Conservation (phyloP, 2,888 invertebrate species). For the Hirtodrosophila histrioides region DNA sequence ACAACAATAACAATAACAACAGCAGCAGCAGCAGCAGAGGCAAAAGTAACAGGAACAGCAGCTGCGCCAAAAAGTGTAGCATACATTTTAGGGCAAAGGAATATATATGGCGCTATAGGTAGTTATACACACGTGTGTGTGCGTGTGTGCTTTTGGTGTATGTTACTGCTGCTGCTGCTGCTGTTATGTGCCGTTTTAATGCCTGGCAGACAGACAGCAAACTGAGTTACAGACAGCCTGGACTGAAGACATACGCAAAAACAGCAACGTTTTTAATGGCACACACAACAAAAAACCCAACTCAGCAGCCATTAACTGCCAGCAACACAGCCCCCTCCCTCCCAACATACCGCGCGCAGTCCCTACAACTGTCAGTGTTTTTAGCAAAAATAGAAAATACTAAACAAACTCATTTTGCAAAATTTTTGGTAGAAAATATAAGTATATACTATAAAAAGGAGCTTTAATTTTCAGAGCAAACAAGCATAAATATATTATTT, state of each 20-base stretch:
- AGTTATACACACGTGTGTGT: constrained; percentile 5
- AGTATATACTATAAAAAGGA: too few relatives aligned
- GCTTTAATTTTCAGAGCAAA: too few relatives aligned
- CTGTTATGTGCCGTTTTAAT: constrained; percentile 29
- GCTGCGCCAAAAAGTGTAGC: constrained; percentile 48
- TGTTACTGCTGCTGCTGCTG: constrained; percentile 6
- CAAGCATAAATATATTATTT: too few relatives aligned
- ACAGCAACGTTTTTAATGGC: constrained; percentile 16
- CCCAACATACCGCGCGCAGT: too few relatives aligned
- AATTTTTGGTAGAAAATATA: too few relatives aligned
- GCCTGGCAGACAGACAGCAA: constrained; percentile 38
- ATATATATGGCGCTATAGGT: constrained; percentile 7
- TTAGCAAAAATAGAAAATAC: too few relatives aligned
- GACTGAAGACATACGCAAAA: constrained; percentile 8
- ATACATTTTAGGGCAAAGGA: constrained; percentile 52
- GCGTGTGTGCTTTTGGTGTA: constrained; percentile 12
- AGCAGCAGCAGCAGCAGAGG: constrained; percentile 14
- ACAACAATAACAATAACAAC: constrained; percentile 36
- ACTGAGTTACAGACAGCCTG: constrained; percentile 11
- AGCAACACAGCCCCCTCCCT: background rate
- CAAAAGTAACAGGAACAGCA: constrained; percentile 31
- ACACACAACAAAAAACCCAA: background rate
- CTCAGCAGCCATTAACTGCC: constrained; percentile 14
- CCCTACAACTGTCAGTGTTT: too few relatives aligned
- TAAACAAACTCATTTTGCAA: too few relatives aligned